Base-by-base conservation (phyloP, 2,797 vertebrate genomes). In the Neosilurus hyrtlii region DNA sequence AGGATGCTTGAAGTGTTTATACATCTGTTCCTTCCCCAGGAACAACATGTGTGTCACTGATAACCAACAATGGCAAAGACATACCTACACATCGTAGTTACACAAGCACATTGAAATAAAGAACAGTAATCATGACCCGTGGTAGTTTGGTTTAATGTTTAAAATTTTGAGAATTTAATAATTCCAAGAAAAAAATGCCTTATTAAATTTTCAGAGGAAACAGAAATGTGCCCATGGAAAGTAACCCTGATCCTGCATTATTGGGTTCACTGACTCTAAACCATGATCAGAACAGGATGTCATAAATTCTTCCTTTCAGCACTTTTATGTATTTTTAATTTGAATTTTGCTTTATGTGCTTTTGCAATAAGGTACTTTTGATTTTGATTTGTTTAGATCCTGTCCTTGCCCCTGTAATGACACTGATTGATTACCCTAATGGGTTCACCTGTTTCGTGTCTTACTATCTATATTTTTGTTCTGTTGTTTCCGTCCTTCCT, bases 21-120 rank as follows among this genome's bases (percentile, higher is more conserved):
- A 51, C 81, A 85, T 84, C 71, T 74, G 78, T 84, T 88, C 86
- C 87, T 86, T 88, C 84, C 85, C 66, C 67, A 57, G 80, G 83
- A 87, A 88, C 79, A 87, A 86, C 84, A 83, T 86, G 82, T 78
- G 79, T 83, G n/a, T 52, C 74, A 80, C 75, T 81, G 86, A 87
- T 86, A 87, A 54, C 35, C 72, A 30, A 16, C 24, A 76, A 15
- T 61, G 26, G 11, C 56, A 76, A 37, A 76, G 35, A 76, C 20
- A 43, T 61, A 22, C 72, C 35, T 35, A 67, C 35, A 1, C 73
- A 59, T 59, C 73, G 37, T 8, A 59, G 35, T 59, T 59, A 22
- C 18, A 75, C 56, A 75, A 37, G 43, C 37, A 8, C 43, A 43
- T 43, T 8, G 43, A 43, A 43, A 43, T 43, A 43, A 43, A 43